Evolutionary conservation across 2,797 vertebrate genomes (phyloP).

Genomic region (Crypturellus tataupa): DNA sequence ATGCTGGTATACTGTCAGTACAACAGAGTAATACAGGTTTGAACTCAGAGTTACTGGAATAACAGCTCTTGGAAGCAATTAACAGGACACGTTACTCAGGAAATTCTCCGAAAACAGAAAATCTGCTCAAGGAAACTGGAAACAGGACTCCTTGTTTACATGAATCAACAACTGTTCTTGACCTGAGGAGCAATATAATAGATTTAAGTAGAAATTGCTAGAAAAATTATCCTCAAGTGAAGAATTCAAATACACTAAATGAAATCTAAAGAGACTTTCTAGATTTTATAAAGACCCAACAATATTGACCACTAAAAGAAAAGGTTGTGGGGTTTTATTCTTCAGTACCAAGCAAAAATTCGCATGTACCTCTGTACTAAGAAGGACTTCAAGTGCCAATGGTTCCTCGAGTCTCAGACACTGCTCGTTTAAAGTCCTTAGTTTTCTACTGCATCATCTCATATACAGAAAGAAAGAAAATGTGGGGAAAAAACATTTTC

Average conservation of each 20-base stretch:
- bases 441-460: background rate
- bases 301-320: background rate
- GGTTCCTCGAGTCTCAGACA: background rate
- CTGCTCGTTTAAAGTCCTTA: background rate
- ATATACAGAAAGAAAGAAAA: background rate
- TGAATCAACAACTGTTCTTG: background rate
- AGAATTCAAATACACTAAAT: background rate
- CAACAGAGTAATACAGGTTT: background rate
- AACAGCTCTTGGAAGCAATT: background rate
- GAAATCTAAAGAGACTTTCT: background rate
- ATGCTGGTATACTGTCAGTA: fast-evolving
- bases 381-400: background rate
- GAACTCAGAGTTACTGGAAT: background rate
- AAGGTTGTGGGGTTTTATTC: background rate
- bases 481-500: background rate
- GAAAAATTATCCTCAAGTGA: background rate
- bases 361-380: background rate
- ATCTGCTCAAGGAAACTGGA: background rate
- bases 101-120: background rate
- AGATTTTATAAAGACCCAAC: background rate
- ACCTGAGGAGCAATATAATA: background rate
- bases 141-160: background rate
- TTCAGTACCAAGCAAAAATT: background rate
- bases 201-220: background rate
- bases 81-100: background rate